phyloP scores from a whole-genome alignment of 2,797 vertebrate genomes.

The Glyptemys insculpta region DNA sequence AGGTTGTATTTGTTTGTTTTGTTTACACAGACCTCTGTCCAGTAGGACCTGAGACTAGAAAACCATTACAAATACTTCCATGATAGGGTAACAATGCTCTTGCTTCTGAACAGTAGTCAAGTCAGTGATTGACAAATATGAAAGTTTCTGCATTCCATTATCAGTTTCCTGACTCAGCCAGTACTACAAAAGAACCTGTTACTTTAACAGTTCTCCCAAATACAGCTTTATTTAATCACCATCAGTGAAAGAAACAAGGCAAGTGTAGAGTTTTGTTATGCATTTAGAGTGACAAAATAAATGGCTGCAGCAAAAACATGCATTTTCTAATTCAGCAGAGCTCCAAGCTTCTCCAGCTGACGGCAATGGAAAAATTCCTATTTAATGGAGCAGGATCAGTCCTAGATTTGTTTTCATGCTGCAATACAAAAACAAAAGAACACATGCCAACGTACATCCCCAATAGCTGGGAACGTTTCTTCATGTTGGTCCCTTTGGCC shows the following conservation, averaged over 20 bases:
- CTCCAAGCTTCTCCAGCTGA: background rate
- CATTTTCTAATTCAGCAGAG: background rate
- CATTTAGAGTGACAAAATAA: background rate
- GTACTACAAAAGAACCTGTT: background rate
- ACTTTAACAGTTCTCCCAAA: background rate
- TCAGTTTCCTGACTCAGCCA: background rate
- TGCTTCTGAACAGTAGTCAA: background rate
- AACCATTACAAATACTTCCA: background rate
- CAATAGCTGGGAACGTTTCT: background rate
- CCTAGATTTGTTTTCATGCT: too few species aligned
- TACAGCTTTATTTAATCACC: background rate
- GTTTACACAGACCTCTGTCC: background rate
- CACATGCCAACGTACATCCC: background rate
- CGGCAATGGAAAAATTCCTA: background rate
- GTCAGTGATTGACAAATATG: background rate
- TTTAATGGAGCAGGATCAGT: background rate
- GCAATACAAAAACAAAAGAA: background rate
- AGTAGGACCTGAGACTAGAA: background rate
- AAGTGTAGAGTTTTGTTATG: background rate
- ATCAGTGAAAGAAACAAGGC: background rate
- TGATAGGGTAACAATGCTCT: background rate
- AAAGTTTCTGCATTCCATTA: background rate
- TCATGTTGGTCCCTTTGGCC: background rate
- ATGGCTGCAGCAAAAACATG: background rate
- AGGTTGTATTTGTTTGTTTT: background rate